A percentile compares a stretch with the other conserved stretches of the same genome.
These are phyloP conservation scores for Ormyrus rosae DNA, from an alignment of 2,888 invertebrate genomes.

Conservation along the genomic window DNA sequence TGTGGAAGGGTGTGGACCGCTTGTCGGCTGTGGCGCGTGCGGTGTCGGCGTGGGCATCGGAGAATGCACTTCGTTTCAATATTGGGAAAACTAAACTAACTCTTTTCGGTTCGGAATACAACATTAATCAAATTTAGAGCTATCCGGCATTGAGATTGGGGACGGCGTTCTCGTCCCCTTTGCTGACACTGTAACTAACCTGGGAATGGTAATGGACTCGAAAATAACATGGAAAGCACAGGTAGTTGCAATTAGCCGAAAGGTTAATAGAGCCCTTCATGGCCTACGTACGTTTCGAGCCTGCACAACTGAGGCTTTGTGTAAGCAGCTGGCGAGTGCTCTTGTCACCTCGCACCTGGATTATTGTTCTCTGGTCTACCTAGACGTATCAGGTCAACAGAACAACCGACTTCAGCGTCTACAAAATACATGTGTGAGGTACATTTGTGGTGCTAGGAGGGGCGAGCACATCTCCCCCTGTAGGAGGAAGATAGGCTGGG, in stretches of 20 bases:
- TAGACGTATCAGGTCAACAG: not conserved
- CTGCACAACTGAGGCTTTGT: not conserved
- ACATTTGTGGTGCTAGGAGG: not conserved
- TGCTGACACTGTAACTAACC: not conserved
- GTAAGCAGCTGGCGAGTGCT: not conserved
- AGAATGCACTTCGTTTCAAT: not conserved
- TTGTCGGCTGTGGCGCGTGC: not conserved
- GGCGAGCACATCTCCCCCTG: not conserved
- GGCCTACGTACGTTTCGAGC: not conserved
- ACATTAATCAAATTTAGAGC: not conserved
- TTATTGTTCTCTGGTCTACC: not conserved
- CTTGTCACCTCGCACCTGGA: not conserved
- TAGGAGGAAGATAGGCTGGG: not conserved
- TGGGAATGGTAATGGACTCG: not conserved
- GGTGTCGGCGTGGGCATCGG: not conserved
- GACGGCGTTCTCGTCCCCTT: not conserved
- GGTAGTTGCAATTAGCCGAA: not conserved
- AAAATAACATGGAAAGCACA: not conserved
- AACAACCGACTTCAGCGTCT: not conserved
- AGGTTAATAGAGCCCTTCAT: not conserved
- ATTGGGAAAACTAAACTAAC: not conserved
- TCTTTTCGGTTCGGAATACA: not conserved
- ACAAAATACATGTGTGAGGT: not conserved
- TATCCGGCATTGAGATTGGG: not conserved
- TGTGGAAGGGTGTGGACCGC: not conserved